phyloP scores from a whole-genome alignment of 1,140 invertebrate species.

The Saccostrea cuccullata region DNA sequence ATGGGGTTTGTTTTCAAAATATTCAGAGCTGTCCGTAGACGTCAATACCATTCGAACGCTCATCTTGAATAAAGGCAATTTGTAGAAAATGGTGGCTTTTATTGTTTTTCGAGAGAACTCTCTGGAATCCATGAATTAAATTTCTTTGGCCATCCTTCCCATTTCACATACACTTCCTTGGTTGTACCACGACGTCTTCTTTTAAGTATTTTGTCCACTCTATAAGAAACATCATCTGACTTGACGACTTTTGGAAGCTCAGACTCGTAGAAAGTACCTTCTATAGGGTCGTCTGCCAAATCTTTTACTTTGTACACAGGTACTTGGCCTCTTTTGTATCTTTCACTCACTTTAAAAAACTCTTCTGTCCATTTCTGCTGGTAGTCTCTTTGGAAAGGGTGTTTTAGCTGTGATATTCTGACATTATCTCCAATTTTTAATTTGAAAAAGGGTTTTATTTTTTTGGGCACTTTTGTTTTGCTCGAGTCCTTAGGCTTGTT shows the following conservation, averaged over 20 bases:
- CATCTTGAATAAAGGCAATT: slow-evolving; percentile 7
- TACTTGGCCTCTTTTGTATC: slow-evolving; percentile 32
- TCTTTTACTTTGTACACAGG: slow-evolving; percentile 46
- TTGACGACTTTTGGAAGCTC: slow-evolving; percentile 38
- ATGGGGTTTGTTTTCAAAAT: slow-evolving; percentile 30
- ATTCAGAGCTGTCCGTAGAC: slow-evolving; percentile 15
- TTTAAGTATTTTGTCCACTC: slow-evolving; percentile 43
- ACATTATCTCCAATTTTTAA: slow-evolving; percentile 50
- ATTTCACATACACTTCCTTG: slow-evolving; percentile 29
- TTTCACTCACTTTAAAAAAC: slow-evolving; percentile 46
- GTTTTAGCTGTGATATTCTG: slow-evolving; percentile 41
- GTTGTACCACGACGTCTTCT: not conserved
- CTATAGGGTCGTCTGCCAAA: slow-evolving; percentile 5
- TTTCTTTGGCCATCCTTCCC: not conserved
- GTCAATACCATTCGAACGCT: slow-evolving; percentile 42
- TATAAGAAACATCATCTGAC: not conserved
- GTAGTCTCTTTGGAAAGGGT: slow-evolving; percentile 46
- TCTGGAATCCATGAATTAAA: slow-evolving; percentile 6
- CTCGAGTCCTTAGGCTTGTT: not conserved
- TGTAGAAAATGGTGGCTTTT: not conserved
- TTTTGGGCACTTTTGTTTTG: not conserved
- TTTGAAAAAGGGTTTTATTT: not conserved
- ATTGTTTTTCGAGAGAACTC: slow-evolving; percentile 4
- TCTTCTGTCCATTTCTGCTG: slow-evolving; percentile 52
- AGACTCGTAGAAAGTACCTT: not conserved